These are phyloP conservation scores for Muscicapa comitata DNA, from an alignment of 2,797 vertebrate genomes.

Conservation along the genomic window DNA sequence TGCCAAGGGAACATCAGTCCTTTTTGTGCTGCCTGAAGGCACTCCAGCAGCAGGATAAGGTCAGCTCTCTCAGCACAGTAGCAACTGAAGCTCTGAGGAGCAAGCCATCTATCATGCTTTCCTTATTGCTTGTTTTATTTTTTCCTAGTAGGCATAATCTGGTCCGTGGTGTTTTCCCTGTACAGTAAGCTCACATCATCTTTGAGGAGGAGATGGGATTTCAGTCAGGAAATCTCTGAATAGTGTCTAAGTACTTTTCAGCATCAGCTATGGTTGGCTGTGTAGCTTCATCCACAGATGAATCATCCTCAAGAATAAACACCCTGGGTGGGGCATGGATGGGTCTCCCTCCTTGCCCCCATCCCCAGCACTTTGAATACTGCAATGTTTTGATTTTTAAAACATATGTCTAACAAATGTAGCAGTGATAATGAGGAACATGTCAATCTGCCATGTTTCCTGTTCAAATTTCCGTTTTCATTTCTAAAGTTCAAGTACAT, in stretches of 20 bases:
- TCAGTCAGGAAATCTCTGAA: conserved; percentile 4
- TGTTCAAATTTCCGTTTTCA: conserved; percentile 46
- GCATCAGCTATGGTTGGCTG: background rate
- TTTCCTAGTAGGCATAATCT: background rate
- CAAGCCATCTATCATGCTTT: background rate
- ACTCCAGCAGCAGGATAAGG: background rate
- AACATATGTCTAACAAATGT: conserved; percentile 48
- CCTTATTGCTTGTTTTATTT: background rate
- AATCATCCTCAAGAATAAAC: background rate
- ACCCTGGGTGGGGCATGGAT: background rate
- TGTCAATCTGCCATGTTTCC: conserved; percentile 42
- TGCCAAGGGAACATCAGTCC: background rate
- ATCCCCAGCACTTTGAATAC: background rate
- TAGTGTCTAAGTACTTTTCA: background rate
- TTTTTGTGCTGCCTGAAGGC: background rate
- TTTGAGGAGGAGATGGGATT: background rate
- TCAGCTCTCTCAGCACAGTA: background rate
- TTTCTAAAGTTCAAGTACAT: conserved; percentile 51
- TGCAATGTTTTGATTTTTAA: conserved; percentile 45
- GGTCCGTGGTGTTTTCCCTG: background rate
- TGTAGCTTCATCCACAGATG: background rate
- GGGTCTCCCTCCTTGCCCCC: background rate
- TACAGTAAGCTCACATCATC: background rate
- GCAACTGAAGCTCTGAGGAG: background rate
- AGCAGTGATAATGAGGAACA: conserved; percentile 51